A percentile compares a stretch with the other conserved stretches of the same genome.
phyloP scores from a whole-genome alignment of 2,888 invertebrate species.

The Dryobotodes eremita region DNA sequence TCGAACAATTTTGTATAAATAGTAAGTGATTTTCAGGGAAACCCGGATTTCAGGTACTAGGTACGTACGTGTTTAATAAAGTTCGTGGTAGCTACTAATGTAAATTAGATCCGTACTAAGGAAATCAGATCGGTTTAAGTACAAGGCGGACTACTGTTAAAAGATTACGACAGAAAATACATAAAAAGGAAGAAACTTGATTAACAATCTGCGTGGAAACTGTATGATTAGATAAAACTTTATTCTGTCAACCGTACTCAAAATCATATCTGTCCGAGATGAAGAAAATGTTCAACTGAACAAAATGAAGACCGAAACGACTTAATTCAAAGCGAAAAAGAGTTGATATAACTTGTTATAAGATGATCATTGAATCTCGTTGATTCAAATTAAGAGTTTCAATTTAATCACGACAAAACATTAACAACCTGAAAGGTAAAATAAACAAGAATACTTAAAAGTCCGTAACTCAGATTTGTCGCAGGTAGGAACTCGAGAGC shows the following conservation, averaged over 20 bases:
- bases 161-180: neutral
- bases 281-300: constrained; percentile 27
- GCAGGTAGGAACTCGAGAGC: constrained; percentile 73
- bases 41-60: neutral
- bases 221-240: constrained; percentile 48
- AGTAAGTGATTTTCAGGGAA: neutral
- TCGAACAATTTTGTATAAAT: neutral
- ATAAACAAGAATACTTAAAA: constrained; percentile 77
- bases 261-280: constrained; percentile 29
- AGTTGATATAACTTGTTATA: constrained; percentile 58
- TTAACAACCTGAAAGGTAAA: constrained; percentile 72
- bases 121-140: neutral
- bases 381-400: constrained; percentile 68
- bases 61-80: neutral
- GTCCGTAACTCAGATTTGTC: constrained; percentile 78
- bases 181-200: constrained; percentile 14
- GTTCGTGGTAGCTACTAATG: neutral
- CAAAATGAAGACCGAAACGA: constrained; percentile 33
- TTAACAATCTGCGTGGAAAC: constrained; percentile 29
- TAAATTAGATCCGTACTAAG: no score
- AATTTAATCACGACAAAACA: constrained; percentile 71
- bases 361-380: constrained; percentile 63
- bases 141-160: neutral
- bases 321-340: constrained; percentile 53
- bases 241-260: constrained; percentile 41